Percentiles rank a stretch among this genome's conserved stretches.
phyloP scores from a whole-genome alignment of 2,113 vertebrate genomes.

The Halcyon malimbica region DNA sequence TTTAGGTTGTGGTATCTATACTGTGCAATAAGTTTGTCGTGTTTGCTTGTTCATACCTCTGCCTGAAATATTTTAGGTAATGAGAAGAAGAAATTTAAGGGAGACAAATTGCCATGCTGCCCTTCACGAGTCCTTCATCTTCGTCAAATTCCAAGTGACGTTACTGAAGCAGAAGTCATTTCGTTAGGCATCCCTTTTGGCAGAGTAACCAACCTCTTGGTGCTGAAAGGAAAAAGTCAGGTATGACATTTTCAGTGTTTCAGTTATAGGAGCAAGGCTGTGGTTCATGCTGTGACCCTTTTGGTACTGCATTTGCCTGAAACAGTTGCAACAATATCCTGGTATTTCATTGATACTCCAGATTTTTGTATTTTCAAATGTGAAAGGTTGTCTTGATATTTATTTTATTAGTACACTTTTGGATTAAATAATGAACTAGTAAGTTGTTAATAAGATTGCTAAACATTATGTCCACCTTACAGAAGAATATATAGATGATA shows the following conservation, averaged over 20 bases:
- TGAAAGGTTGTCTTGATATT: neutral
- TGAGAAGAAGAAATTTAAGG: constrained; percentile 79
- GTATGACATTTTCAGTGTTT: constrained; percentile 66
- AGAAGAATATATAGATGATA: neutral
- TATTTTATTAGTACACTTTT: neutral
- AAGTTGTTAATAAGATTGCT: neutral
- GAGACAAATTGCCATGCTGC: constrained; percentile 57
- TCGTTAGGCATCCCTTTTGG: constrained; percentile 87
- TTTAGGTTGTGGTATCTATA: neutral
- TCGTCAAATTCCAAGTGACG: constrained; percentile 80
- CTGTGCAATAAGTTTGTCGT: neutral
- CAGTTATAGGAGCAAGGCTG: neutral
- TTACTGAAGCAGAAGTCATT: constrained; percentile 82
- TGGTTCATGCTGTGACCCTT: neutral
- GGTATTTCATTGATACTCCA: neutral
- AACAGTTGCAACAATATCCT: neutral
- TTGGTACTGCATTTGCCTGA: neutral
- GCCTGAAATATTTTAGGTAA: constrained; percentile 73
- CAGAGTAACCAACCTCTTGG: constrained; percentile 87
- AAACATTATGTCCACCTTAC: neutral
- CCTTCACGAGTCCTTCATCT: constrained; percentile 88
- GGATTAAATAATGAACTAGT: neutral
- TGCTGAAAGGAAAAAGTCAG: constrained; percentile 85
- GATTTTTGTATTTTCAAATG: neutral
- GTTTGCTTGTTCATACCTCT: neutral